Evolutionary conservation across 2,888 invertebrate genomes (phyloP), one percentile per base, ranked within the genome.

Genomic region (Meta bourneti): DNA sequence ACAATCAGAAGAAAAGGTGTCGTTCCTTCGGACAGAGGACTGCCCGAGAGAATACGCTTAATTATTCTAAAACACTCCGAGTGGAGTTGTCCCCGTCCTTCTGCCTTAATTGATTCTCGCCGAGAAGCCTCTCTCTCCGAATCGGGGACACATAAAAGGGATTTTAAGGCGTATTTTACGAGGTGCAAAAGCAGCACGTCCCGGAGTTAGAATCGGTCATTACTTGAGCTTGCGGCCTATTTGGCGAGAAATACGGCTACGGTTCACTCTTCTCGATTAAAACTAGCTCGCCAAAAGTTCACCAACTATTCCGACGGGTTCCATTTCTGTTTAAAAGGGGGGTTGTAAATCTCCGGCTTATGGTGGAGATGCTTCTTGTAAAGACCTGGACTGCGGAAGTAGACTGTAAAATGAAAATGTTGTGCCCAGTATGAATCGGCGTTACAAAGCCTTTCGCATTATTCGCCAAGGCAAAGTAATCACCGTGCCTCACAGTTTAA

Each of bases 111-210:
- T 86, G 90, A 90, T 86, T 81, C 85, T 70, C 75, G 77, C 20
- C 6, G 72, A 72, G 87, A 71, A 78, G 77, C 78, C 86, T 86
- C 49, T n/a, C 34, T 54, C 75, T 49, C 48, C 72, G 51, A 79
- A 48, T 72, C 8, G 34, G 49, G 52, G 69, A 75, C 75, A 54
- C 85, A 85, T 90, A 90, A 90, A 90, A 70, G 80, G 77, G 75
- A 80, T 86, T 90, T 90, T 90, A 90, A 75, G 90, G 80, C 81
- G 74, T 52, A 86, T 85, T 90, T 90, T 90, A 90, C 81, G 90
- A 90, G 90, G 90, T 86, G 90, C 89, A 77, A 89, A 85, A 79
- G 79, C 90, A 72, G 90, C 90, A 90, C 90, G 90, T 90, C 80
- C 85, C 84, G 51, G 79, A 90, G 90, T 85, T 90, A 90, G 90